These are phyloP conservation scores for Pogona vitticeps DNA, from an alignment of 2,113 vertebrate genomes.

Conservation along the genomic window DNA sequence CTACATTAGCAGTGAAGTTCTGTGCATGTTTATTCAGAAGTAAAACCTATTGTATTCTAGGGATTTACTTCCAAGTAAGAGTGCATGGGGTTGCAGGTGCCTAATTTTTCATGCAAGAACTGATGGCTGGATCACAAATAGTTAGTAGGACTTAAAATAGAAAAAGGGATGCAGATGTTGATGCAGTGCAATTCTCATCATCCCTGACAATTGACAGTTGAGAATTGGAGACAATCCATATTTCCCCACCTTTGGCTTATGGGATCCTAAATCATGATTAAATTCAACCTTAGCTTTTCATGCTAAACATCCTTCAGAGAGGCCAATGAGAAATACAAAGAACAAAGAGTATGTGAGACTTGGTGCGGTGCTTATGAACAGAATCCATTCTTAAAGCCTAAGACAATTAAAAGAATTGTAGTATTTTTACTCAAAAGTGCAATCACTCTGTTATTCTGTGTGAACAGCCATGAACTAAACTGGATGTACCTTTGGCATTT, in stretches of 20 bases:
- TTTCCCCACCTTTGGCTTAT: not conserved
- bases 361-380: not conserved
- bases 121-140: not conserved
- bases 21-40: not conserved
- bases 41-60: not conserved
- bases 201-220: no score
- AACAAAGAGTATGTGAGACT: not conserved
- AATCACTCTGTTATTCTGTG: not conserved
- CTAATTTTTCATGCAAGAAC: not conserved
- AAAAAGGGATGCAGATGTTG: not conserved
- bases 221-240: no score
- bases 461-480: not conserved
- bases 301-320: not conserved
- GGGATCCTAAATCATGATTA: not conserved
- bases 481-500: no score
- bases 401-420: no score
- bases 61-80: not conserved
- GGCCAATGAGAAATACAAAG: not conserved
- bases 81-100: no score
- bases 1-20: not conserved
- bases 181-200: no score
- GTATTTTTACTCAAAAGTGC: no score
- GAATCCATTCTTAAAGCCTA: not conserved
- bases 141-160: no score
- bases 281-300: not conserved